Evolutionary conservation across 1,140 invertebrate species (phyloP), one percentile per base, ranked within the genome.

Genomic region (Pogonomyrmex barbatus): DNA sequence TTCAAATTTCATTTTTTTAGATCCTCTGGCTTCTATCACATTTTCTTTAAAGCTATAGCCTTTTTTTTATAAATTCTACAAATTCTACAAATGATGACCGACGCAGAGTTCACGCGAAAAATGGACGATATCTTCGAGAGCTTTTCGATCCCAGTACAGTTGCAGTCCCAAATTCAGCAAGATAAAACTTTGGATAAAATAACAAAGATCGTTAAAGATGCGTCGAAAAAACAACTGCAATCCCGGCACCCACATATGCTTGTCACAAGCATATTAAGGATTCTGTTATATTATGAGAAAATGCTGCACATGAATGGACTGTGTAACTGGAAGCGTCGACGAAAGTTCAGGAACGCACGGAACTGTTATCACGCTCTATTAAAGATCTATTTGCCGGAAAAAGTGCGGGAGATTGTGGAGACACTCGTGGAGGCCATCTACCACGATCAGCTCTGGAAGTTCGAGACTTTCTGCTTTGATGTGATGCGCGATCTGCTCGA

Each of bases 381-480:
- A 9, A 87, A 90, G 79, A 87, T 75, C 1, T 95, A 91, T 54
- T 30, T 90, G 45, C 85, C 89, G 0, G 33, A 84, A 3, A 92
- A 91, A 70, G 68, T 90, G 0, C 81, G 73, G 10, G 85, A 92
- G 36, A 8, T 93, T 8, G 79, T 90, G 0, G 36, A 90, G 77
- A 86, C 86, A 9, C 75, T 94, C 9, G 67, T 94, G 0, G 71
- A 92, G 3, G 58, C 58, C 0, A 86, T 95, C 8, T 58, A 92
- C 12, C 6, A 90, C 42, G 84, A 93, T 42, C 90, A 89, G 4
- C 75, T 94, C 5, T 94, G 94, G 94, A 81, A 87, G 45, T 89
- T 89, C 8, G 91, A 91, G 56, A 91, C 90, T 6, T 86, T 94
- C 17, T 94, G 92, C 12, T 85, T 90, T 42, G 81, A 92, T 6